phyloP scores from a whole-genome alignment of 2,113 vertebrate genomes.

The Apteryx owenii region DNA sequence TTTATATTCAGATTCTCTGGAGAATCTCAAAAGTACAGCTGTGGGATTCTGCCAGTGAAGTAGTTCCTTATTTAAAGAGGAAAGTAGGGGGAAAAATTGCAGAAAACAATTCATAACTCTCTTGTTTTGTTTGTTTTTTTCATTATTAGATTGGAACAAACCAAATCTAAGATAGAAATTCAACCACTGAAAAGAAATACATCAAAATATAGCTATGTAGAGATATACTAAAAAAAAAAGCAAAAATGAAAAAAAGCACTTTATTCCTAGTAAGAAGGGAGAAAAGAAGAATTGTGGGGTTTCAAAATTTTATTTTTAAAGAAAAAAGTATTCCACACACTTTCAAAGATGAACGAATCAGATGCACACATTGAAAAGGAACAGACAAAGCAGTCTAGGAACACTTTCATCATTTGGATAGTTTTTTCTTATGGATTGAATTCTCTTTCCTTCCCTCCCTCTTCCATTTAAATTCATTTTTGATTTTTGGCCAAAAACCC shows the following conservation, averaged over 20 bases:
- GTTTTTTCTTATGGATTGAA: neutral
- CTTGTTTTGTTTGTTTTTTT: conserved; percentile 65
- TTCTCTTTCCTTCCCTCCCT: neutral
- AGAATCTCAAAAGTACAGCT: conserved; percentile 56
- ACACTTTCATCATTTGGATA: conserved; percentile 62
- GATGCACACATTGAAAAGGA: conserved; percentile 90
- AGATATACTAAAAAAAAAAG: conserved; percentile 83
- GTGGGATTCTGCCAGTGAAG: conserved; percentile 81
- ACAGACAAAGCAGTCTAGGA: conserved; percentile 82
- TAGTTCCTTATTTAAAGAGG: conserved; percentile 87
- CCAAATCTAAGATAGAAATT: conserved; percentile 84
- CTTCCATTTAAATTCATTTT: conserved; percentile 30
- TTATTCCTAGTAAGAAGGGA: conserved; percentile 78
- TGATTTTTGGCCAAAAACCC: conserved; percentile 50
- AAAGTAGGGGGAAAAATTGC: conserved; percentile 79
- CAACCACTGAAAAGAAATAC: conserved; percentile 85
- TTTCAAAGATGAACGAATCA: conserved; percentile 90
- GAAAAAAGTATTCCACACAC: conserved; percentile 84
- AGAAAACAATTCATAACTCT: conserved; percentile 84
- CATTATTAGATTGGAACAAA: conserved; percentile 81
- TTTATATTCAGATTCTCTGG: conserved; percentile 13
- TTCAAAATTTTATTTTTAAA: conserved; percentile 55
- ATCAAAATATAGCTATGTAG: conserved; percentile 78
- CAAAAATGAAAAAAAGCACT: conserved; percentile 82
- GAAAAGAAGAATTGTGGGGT: conserved; percentile 53